Evolutionary conservation across 2,797 vertebrate species (phyloP).

Genomic region (Mus spretus): DNA sequence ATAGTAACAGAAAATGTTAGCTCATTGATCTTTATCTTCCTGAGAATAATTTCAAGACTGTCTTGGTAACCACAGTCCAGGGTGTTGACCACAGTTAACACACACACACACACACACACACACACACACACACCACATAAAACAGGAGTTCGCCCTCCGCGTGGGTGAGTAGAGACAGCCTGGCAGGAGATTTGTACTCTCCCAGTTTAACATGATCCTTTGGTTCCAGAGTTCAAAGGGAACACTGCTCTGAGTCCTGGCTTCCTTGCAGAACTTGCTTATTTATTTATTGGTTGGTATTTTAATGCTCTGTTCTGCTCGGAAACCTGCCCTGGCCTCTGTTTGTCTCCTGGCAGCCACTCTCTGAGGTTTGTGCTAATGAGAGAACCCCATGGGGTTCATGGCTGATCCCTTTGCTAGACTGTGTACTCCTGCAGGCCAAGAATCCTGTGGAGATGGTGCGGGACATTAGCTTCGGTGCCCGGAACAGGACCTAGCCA

Average conservation of each 20-base stretch:
- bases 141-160: neutral
- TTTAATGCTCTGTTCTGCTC: neutral
- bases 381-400: constrained; percentile 13
- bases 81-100: neutral
- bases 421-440: neutral
- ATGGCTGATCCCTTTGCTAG: neutral
- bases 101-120: neutral
- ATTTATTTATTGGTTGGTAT: neutral
- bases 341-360: neutral
- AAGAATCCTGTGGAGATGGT: neutral
- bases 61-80: constrained; percentile 6
- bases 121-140: neutral
- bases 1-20: neutral
- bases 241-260: neutral
- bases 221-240: constrained; percentile 23
- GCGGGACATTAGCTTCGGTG: neutral
- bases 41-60: constrained; percentile 8
- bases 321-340: neutral
- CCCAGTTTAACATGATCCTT: constrained; percentile 19
- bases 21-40: constrained; percentile 22
- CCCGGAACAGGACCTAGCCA: neutral
- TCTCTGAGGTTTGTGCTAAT: constrained; percentile 51
- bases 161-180: neutral
- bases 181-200: constrained; percentile 29
- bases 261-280: constrained; percentile 19